Conservation (phyloP, 2,797 vertebrate genomes). For the Craterocephalus amniculus region DNA sequence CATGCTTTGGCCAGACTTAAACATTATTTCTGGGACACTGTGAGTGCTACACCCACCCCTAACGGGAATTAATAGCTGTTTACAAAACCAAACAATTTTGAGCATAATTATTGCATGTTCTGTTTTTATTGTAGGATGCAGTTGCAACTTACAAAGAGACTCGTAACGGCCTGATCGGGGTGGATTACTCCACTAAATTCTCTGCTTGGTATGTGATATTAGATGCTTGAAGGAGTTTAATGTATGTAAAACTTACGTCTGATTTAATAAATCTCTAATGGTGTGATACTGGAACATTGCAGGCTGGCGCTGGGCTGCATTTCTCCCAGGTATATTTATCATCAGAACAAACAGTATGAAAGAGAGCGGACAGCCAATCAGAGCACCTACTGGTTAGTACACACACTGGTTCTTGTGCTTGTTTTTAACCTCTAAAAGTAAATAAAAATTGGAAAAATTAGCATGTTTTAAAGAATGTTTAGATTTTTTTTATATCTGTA, state of each 20-base stretch:
- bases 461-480: neutral
- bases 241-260: neutral
- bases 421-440: neutral
- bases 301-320: slow-evolving; percentile 88
- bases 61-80: neutral
- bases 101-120: neutral
- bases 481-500: neutral
- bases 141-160: slow-evolving; percentile 87
- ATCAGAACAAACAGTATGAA: slow-evolving; percentile 86
- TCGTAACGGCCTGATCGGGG: slow-evolving; percentile 84
- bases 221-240: neutral
- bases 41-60: slow-evolving; percentile 60
- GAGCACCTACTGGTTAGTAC: slow-evolving; percentile 87
- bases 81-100: neutral
- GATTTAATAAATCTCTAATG: slow-evolving; percentile 18
- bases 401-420: neutral
- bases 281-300: slow-evolving; percentile 35
- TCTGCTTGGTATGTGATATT: slow-evolving; percentile 81
- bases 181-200: slow-evolving; percentile 88
- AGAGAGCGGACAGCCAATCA: slow-evolving; percentile 85
- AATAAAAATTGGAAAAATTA: neutral
- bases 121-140: slow-evolving; percentile 74
- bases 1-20: slow-evolving; percentile 84
- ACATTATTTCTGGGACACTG: slow-evolving; percentile 89
- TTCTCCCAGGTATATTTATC: slow-evolving; percentile 86